Evolutionary conservation across 2,888 invertebrate genomes (phyloP), one percentile per base, ranked within the genome.

Genomic region (Trissoscelio sp.): DNA sequence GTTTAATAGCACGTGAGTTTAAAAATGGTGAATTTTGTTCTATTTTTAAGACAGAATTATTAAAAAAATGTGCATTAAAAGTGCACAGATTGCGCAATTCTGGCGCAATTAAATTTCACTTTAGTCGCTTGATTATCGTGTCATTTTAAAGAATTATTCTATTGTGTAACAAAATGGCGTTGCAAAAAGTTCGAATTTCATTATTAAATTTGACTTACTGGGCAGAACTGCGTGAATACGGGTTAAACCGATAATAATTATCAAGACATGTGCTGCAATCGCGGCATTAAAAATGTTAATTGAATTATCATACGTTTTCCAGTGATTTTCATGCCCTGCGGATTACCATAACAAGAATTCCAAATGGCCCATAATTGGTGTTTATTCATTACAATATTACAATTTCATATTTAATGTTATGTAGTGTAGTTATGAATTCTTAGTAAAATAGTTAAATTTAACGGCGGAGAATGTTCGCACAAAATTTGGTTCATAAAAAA

Each of bases 361-460:
- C 16, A 16, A 60, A 60, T 44, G 44, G 5, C 11, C 2, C 7
- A n/a, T 60, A 60, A 60, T 44, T 44, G 28, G 16, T 7, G 58
- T 22, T 24, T 58, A 58, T 22, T 39, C 39, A 39, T 39, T 58
- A 24, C 7, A 58, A 22, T 60, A 16, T 44, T 44, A 44, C 11
- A 4, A 60, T 44, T 14, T 16, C 22, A n/a, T 11, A 44, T 60
- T 42, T 60, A 4, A 16, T 6, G 28, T 12, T 28, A 12, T 58
- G 22, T n/a, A 6, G 7, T 12, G 20, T 24, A n/a, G 24, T 28
- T 60, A 60, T 28, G 24, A 42, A 16, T 60, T 44, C 60, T 39
- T n/a, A 60, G 60, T 42, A 60, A 44, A 60, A 60, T 60, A 44
- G 11, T 60, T 24, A 44, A 60, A 39, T 20, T 57, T 57, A 39